A percentile compares a stretch with the other conserved stretches of the same genome.
phyloP scores from a whole-genome alignment of 2,797 vertebrate species.

The Micrastur ruficollis region DNA sequence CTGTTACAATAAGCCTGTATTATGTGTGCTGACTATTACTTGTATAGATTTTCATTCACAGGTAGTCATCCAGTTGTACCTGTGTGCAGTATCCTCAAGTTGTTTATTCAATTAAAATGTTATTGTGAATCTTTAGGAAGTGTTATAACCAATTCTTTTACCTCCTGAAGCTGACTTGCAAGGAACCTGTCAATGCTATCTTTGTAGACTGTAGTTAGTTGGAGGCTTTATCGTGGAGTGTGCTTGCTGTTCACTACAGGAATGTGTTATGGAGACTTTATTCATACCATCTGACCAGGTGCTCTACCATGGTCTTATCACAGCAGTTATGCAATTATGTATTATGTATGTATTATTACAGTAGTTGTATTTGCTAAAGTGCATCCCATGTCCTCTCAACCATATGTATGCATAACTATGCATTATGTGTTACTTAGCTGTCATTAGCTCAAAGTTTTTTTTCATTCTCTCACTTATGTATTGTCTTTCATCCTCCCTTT shows the following conservation, averaged over 20 bases:
- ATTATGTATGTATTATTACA: neutral
- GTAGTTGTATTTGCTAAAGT: neutral
- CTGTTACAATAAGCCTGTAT: neutral
- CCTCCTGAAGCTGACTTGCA: neutral
- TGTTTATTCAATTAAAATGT: neutral
- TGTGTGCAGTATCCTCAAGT: neutral
- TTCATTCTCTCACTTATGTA: neutral
- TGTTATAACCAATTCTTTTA: neutral
- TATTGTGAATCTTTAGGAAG: neutral
- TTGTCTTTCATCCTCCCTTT: neutral
- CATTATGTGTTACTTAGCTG: neutral
- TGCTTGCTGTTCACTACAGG: neutral
- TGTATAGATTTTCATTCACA: neutral
- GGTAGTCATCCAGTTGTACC: neutral
- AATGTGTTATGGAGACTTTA: neutral
- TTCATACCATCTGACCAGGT: neutral
- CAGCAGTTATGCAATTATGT: neutral
- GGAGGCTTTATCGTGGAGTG: neutral
- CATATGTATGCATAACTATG: neutral
- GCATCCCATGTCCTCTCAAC: neutral
- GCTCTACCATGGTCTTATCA: neutral
- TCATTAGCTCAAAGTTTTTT: neutral
- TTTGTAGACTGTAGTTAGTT: neutral
- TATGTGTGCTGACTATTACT: neutral
- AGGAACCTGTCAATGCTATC: neutral